A percentile compares a stretch with the other conserved stretches of the same genome.
These are phyloP conservation scores for Orestias chungarensis DNA, from an alignment of 2,797 vertebrate species.

Conservation along the genomic window DNA sequence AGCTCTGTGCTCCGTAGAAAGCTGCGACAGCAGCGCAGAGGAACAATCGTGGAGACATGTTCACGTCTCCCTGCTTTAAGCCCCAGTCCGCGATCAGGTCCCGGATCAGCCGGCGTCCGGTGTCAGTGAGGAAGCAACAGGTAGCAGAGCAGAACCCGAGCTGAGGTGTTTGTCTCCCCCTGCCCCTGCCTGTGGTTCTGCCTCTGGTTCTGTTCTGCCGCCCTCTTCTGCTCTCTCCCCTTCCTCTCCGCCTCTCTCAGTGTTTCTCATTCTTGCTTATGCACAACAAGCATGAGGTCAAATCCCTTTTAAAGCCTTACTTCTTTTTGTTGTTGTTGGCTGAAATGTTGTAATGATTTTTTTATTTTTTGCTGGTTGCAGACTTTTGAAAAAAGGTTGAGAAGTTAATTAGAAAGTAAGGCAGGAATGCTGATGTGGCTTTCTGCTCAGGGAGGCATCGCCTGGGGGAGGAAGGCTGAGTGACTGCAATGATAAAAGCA, in stretches of 20 bases:
- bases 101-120: constrained; percentile 26
- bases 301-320: no score
- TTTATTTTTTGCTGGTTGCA: no score
- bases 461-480: background rate
- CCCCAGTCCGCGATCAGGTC: constrained; percentile 15
- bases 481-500: background rate
- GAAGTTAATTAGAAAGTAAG: background rate
- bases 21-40: constrained; percentile 56
- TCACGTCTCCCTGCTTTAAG: constrained; percentile 10
- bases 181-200: no score
- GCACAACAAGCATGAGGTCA: no score
- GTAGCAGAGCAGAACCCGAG: constrained; percentile 48
- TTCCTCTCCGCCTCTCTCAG: no score
- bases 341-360: no score
- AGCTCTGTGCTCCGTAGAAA: constrained; percentile 66
- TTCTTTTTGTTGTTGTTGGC: no score
- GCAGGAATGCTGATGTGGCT: background rate
- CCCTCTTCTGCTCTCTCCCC: no score
- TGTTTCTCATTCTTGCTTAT: no score
- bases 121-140: constrained; percentile 48
- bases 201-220: no score
- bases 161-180: constrained; percentile 43
- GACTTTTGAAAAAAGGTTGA: no score
- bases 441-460: background rate
- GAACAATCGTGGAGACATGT: constrained; percentile 68